Evolutionary conservation across 2,797 vertebrate species (phyloP), one percentile per base, ranked within the genome.

Genomic region (Aythya fuligula): DNA sequence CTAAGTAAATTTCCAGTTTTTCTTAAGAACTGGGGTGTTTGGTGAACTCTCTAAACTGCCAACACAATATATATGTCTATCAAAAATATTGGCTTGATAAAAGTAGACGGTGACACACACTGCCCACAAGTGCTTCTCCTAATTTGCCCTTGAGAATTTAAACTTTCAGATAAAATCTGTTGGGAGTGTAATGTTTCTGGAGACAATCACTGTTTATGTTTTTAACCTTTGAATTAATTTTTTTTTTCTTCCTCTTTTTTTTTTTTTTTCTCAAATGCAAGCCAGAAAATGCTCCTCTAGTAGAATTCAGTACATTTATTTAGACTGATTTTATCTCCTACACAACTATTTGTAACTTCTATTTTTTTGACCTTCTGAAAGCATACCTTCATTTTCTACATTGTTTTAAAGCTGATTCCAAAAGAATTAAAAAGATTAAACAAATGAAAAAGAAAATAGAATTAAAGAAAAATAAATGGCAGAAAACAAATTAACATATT

Each of bases 81-180:
- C 90, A 96, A 95, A 95, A 95, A 89, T 89, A 94, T 61, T 93
- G 87, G 41, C 86, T 89, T 95, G 76, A 96, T 93, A 92, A 89
- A 96, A 96, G 87, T 79, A 86, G 88, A 94, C 7, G 17, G 76
- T 74, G 78, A 82, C 77, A 93, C 17, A 73, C 30, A 58, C 47
- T n/a, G 24, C 56, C 73, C 49, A 61, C 18, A 30, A 79, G 53
- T 58, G 66, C 49, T 79, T 34, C 77, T 85, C 49, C 66, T 90
- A 24, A 49, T 79, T 82, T 54, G 38, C 41, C 91, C 93, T 95
- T 94, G 78, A 94, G 54, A 77, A 87, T 87, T 86, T 67, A 38
- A 87, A 51, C 69, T 80, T 95, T 74, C 56, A 39, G 38, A 39
- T 43, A 69, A 34, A 32, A 1, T 1, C 27, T 74, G 49, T 80